phyloP scores from a whole-genome alignment of 2,888 invertebrate species.

The Lasius fuliginosus region DNA sequence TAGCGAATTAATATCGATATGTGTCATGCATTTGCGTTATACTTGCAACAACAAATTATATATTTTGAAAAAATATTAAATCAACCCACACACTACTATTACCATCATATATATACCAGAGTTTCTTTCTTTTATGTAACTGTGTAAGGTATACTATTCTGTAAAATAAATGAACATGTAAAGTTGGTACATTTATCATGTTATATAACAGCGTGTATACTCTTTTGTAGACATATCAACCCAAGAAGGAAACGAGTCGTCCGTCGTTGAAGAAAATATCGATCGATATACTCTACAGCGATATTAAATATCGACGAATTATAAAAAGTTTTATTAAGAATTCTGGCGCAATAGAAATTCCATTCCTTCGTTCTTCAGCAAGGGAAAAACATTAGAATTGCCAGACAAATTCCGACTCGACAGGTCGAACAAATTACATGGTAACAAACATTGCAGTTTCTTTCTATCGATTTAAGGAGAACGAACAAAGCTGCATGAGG shows the following conservation, averaged over 20 bases:
- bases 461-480: neutral
- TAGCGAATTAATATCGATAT: neutral
- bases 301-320: neutral
- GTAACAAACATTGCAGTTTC: neutral
- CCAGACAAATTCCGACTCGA: neutral
- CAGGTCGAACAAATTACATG: conserved; percentile 6
- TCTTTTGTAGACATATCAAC: neutral
- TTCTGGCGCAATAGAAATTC: neutral
- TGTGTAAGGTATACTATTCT: neutral
- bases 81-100: too few relatives aligned
- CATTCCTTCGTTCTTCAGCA: neutral
- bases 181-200: neutral
- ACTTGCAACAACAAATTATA: neutral
- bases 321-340: neutral
- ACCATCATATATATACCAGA: neutral
- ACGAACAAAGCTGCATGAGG: conserved; percentile 13
- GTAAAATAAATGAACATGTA: neutral
- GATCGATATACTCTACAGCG: neutral
- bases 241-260: neutral
- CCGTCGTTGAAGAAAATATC: neutral
- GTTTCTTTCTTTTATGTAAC: neutral
- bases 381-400: neutral
- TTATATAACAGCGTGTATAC: neutral
- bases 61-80: neutral
- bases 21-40: neutral